phyloP scores from a whole-genome alignment of 2,888 invertebrate species.

The Platerodrilus igneus region DNA sequence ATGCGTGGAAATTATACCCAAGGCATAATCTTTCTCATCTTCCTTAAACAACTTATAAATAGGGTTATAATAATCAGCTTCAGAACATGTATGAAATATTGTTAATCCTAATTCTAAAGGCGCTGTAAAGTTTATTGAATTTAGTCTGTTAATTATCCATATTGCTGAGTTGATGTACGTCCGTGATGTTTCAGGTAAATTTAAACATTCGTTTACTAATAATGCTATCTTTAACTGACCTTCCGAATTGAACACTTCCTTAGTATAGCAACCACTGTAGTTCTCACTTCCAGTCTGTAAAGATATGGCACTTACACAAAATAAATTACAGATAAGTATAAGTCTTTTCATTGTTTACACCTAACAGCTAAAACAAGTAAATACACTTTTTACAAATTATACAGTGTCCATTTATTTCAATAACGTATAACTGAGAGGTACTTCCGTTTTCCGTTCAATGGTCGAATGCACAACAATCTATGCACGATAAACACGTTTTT shows the following conservation, averaged over 20 bases:
- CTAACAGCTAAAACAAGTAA: neutral
- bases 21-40: conserved; percentile 24
- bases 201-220: conserved; percentile 36
- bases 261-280: conserved; percentile 10
- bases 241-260: conserved; percentile 27
- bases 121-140: conserved; percentile 33
- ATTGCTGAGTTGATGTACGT: conserved; percentile 38
- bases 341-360: neutral
- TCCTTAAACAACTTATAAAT: conserved; percentile 37
- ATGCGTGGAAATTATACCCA: conserved; percentile 35
- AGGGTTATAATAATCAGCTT: conserved; percentile 35
- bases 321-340: neutral
- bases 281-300: conserved; percentile 11
- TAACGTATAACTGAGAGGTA: neutral
- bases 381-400: neutral
- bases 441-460: conserved; percentile 17
- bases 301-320: conserved; percentile 3
- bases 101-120: conserved; percentile 35
- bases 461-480: conserved; percentile 19
- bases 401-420: neutral
- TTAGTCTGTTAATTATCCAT: conserved; percentile 41
- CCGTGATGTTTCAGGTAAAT: conserved; percentile 25
- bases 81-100: conserved; percentile 37
- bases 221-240: conserved; percentile 38
- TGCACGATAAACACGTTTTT: conserved; percentile 14